Conservation (phyloP, 2,113 vertebrate species). For the Toxotes chatareus region DNA sequence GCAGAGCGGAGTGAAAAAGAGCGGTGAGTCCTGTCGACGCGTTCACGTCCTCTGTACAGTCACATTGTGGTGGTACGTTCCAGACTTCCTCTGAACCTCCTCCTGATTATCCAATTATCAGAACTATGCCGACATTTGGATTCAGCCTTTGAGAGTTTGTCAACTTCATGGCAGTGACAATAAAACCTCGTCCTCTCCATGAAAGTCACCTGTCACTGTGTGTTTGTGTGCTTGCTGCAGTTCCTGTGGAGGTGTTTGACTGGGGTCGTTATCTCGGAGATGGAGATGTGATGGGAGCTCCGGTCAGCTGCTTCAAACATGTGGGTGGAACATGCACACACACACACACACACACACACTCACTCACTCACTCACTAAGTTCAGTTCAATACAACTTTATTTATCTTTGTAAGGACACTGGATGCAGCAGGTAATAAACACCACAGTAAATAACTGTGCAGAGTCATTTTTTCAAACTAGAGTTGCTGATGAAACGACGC, state of each 20-base stretch:
- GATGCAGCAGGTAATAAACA: too few relatives aligned
- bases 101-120: too few relatives aligned
- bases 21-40: conserved; percentile 80
- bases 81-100: neutral
- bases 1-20: conserved; percentile 92
- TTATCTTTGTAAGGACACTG: neutral
- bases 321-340: conserved; percentile 79
- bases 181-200: too few relatives aligned
- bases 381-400: neutral
- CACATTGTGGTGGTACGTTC: neutral
- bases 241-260: conserved; percentile 86
- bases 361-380: too few relatives aligned
- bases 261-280: conserved; percentile 96
- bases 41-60: too few relatives aligned
- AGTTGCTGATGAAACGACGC: too few relatives aligned
- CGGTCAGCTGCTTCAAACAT: conserved; percentile 96
- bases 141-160: too few relatives aligned
- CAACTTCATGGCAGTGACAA: too few relatives aligned
- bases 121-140: too few relatives aligned
- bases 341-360: too few relatives aligned
- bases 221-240: conserved; percentile 30
- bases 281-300: conserved; percentile 91
- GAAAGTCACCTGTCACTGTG: neutral
- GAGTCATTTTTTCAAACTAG: too few relatives aligned
- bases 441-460: too few relatives aligned